Conservation (phyloP, 1,140 invertebrate species). For the Drosophila watanabei region DNA sequence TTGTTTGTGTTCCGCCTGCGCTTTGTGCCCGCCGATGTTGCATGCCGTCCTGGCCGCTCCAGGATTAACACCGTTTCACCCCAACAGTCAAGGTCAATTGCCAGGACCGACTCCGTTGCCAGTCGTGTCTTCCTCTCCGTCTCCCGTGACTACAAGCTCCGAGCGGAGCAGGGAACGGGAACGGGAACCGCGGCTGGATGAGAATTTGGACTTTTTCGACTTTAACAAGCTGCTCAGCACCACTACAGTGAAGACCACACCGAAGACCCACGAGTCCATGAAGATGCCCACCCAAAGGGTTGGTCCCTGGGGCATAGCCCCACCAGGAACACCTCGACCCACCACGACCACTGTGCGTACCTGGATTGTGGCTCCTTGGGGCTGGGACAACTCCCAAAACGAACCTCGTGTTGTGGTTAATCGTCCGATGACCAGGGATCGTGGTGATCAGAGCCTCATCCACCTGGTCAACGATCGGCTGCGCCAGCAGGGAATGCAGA, state of each 20-base stretch:
- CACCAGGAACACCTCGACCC: not conserved
- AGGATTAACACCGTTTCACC: conserved; percentile 1
- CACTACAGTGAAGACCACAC: conserved; percentile 15
- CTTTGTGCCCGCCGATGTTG: conserved; percentile 41
- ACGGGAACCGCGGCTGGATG: conserved; percentile 21
- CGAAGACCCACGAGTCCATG: conserved; percentile 31
- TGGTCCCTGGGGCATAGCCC: conserved; percentile 30
- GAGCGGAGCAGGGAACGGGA: not conserved
- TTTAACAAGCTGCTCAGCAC: conserved; percentile 42
- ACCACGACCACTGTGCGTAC: conserved; percentile 5
- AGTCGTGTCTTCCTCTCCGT: not conserved
- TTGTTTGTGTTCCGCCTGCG: conserved; percentile 20
- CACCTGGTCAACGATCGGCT: conserved; percentile 56
- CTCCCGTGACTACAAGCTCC: conserved; percentile 5
- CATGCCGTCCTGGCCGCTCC: conserved; percentile 21
- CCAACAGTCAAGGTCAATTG: conserved; percentile 4
- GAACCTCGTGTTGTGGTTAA: conserved; percentile 20
- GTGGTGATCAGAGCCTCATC: conserved; percentile 14
- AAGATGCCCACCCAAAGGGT: conserved; percentile 21
- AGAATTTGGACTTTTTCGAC: conserved; percentile 30
- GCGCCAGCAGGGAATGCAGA: conserved; percentile 62
- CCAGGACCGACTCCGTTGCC: not conserved
- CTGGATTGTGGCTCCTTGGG: conserved; percentile 7
- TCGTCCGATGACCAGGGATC: conserved; percentile 5
- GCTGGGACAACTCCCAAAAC: not conserved